Conservation (phyloP, 1,140 invertebrate species). For the Eulimnadia texana region DNA sequence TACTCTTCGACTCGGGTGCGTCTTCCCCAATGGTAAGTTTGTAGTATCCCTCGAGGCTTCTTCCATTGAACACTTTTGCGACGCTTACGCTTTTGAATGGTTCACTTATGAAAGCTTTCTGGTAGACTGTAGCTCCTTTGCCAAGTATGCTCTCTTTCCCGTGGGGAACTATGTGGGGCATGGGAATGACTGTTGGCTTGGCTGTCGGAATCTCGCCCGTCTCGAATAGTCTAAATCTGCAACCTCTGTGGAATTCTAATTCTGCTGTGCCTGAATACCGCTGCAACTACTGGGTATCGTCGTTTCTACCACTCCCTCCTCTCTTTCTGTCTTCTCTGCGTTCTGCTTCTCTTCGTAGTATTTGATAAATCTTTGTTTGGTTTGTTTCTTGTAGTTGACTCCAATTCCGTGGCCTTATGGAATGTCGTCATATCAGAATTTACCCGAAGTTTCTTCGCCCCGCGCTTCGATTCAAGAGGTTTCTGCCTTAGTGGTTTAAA, state of each 20-base stretch:
- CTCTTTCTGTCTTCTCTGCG: not conserved
- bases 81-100: too few species aligned
- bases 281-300: not conserved
- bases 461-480: not conserved
- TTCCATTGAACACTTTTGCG: not conserved
- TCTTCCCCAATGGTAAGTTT: not conserved
- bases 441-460: not conserved
- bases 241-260: not conserved
- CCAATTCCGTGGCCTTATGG: not conserved
- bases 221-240: not conserved
- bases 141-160: conserved; percentile 1
- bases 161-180: conserved; percentile 4
- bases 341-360: not conserved
- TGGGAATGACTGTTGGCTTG: conserved; percentile 6
- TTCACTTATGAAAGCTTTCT: too few species aligned
- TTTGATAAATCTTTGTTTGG: not conserved
- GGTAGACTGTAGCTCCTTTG: not conserved
- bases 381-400: not conserved
- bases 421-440: not conserved
- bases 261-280: not conserved
- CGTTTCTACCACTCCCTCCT: not conserved
- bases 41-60: not conserved
- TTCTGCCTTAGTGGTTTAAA: not conserved
- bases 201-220: not conserved
- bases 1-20: not conserved